A percentile compares a stretch with the other conserved stretches of the same genome.
Conservation (phyloP, 2,797 vertebrate species). For the Falco peregrinus region DNA sequence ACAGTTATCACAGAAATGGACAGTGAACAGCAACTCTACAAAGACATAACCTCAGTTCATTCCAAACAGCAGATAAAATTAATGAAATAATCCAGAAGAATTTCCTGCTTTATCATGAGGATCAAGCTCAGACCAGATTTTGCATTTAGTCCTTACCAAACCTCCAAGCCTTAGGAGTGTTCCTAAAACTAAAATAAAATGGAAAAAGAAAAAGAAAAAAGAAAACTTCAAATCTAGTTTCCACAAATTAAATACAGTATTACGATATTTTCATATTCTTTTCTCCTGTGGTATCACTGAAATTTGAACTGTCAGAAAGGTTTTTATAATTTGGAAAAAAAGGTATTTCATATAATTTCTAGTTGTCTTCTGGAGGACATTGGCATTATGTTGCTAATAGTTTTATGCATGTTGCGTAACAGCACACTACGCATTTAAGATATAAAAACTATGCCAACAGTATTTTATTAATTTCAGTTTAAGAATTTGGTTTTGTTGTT, state of each 20-base stretch:
- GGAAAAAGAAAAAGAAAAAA: neutral
- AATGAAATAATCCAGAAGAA: neutral
- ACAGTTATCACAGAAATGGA: neutral
- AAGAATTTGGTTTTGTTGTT: neutral
- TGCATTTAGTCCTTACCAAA: neutral
- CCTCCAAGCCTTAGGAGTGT: neutral
- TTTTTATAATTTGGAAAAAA: no score
- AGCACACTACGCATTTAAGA: neutral
- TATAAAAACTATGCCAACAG: neutral
- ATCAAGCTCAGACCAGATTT: neutral
- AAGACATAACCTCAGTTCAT: neutral
- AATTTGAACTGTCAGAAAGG: neutral
- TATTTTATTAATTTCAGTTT: neutral
- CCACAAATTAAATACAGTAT: neutral
- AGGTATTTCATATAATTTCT: neutral
- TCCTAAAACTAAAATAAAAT: neutral
- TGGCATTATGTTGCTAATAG: neutral
- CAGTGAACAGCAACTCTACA: neutral
- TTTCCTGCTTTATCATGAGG: neutral
- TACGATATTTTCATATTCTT: neutral
- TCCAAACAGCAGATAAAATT: neutral
- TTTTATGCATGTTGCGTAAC: neutral
- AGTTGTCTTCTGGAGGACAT: neutral
- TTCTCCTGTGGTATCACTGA: neutral
- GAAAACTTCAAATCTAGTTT: neutral